Percentiles rank a stretch among this genome's conserved stretches.
phyloP scores from a whole-genome alignment of 1,140 invertebrate genomes.

The Bombus huntii region DNA sequence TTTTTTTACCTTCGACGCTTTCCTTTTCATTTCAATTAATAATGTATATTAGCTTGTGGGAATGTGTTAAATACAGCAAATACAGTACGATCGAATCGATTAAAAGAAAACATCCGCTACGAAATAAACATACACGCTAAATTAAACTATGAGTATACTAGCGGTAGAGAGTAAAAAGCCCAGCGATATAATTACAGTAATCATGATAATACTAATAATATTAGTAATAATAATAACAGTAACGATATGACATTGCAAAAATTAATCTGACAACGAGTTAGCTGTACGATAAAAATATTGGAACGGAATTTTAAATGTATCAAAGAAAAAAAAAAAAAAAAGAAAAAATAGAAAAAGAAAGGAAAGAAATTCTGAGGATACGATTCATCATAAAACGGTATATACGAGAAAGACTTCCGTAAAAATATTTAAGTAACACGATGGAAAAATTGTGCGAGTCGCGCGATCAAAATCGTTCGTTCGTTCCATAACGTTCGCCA shows the following conservation, averaged over 20 bases:
- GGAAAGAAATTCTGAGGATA: not conserved
- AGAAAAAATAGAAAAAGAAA: not conserved
- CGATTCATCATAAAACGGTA: not conserved
- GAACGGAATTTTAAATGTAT: not conserved
- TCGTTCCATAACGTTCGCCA: not conserved
- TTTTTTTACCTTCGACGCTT: not conserved
- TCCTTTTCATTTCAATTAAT: not conserved
- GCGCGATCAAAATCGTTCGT: conserved; percentile 18
- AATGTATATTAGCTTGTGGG: conserved; percentile 40
- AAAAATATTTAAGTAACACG: conserved; percentile 69
- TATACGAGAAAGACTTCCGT: conserved; percentile 17
- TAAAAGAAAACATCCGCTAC: conserved; percentile 30
- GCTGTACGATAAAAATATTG: not conserved
- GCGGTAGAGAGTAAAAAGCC: conserved; percentile 29
- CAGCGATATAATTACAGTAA: not conserved
- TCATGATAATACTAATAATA: conserved; percentile 15
- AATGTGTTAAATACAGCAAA: conserved; percentile 59
- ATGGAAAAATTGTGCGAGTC: conserved; percentile 48
- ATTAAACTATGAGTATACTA: conserved; percentile 26
- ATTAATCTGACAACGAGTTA: conserved; percentile 3
- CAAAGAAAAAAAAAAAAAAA: not conserved
- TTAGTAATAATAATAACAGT: conserved; percentile 37
- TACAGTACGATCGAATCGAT: conserved; percentile 16
- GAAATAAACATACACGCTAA: conserved; percentile 37
- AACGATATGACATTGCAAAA: conserved; percentile 8